Evolutionary conservation across 2,888 invertebrate species (phyloP), one percentile per base, ranked within the genome.

Genomic region (Caenorhabditis wallacei): DNA sequence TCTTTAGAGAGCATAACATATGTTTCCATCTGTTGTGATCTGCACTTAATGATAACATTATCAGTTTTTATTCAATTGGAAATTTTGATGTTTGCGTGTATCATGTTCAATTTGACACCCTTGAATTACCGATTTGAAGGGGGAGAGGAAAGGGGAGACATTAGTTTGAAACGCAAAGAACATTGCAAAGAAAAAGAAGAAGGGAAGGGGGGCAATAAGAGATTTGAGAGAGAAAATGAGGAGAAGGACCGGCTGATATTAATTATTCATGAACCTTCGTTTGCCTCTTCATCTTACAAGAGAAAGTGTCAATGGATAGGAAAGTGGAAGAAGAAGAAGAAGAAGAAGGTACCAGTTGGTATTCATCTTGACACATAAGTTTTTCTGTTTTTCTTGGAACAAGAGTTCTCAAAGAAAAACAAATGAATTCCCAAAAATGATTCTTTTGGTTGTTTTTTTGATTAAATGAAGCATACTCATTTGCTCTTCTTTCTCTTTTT

Each of bases 191-290:
- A n/a, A 26, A 30, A 48, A 18, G 57, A n/a, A 26, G 20, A 35
- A 16, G 40, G 40, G 40, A 11, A 20, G 26, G 59, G 53, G 56
- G 40, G 20, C 40, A 59, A 53, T 43, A 69, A 61, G 59, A 61
- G 76, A 40, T 59, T 61, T 30, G 56, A 53, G 48, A 56, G 35
- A 51, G 59, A 59, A 61, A 54, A 63, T 20, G 40, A 40, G 40
- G 13, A 51, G 51, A 59, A 59, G 53, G 61, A 61, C 59, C 76
- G 76, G 68, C 76, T 68, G 68, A 76, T 76, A 78, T 78, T 78
- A 78, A 78, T 78, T 78, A 78, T 78, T 78, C 78, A 78, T 78
- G 69, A 78, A 78, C 64, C 69, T 43, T 56, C 56, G 30, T 56
- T 51, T 69, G 51, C 78, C 68, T 68, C 69, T 56, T 63, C 66